Evolutionary conservation across 2,113 vertebrate species (phyloP).

Genomic region (Pseudopodoces humilis): DNA sequence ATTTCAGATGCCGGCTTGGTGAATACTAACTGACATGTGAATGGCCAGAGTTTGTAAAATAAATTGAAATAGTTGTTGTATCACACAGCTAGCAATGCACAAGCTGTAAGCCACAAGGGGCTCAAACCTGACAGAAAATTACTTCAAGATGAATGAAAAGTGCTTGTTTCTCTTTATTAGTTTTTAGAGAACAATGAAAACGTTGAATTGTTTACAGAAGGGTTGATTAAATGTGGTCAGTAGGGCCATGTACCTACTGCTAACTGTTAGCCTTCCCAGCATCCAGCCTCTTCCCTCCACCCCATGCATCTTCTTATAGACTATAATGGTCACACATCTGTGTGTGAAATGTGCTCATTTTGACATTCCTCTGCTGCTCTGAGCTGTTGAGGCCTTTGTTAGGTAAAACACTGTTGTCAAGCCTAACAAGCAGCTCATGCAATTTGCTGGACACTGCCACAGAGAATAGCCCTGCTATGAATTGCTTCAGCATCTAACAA

Average conservation of each 20-base stretch:
- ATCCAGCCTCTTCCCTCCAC: constrained; percentile 58
- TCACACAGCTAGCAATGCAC: constrained; percentile 79
- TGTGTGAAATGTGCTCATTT: constrained; percentile 96
- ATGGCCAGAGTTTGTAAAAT: constrained; percentile 85
- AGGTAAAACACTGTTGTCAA: constrained; percentile 86
- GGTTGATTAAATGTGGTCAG: constrained; percentile 84
- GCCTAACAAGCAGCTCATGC: constrained; percentile 86
- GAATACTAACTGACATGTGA: constrained; percentile 83
- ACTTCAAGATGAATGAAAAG: constrained; percentile 86
- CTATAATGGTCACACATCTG: constrained; percentile 92
- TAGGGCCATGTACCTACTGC: constrained; percentile 72
- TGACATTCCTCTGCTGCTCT: constrained; percentile 88
- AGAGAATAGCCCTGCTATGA: constrained; percentile 69
- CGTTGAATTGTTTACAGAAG: constrained; percentile 84
- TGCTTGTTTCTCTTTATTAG: constrained; percentile 86
- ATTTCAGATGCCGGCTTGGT: constrained; percentile 81
- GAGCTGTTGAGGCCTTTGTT: constrained; percentile 88
- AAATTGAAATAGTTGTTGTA: constrained; percentile 84
- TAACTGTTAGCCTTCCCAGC: constrained; percentile 73
- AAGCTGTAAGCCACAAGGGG: constrained; percentile 78
- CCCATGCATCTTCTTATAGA: constrained; percentile 84
- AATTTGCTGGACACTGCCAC: constrained; percentile 74
- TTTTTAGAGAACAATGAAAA: constrained; percentile 87
- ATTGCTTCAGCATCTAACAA: constrained; percentile 61
- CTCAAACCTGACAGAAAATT: constrained; percentile 83